Percentiles rank a stretch among this genome's conserved stretches.
phyloP scores from a whole-genome alignment of 64 coral and sea anemone species.

The Montipora efflorescens region DNA sequence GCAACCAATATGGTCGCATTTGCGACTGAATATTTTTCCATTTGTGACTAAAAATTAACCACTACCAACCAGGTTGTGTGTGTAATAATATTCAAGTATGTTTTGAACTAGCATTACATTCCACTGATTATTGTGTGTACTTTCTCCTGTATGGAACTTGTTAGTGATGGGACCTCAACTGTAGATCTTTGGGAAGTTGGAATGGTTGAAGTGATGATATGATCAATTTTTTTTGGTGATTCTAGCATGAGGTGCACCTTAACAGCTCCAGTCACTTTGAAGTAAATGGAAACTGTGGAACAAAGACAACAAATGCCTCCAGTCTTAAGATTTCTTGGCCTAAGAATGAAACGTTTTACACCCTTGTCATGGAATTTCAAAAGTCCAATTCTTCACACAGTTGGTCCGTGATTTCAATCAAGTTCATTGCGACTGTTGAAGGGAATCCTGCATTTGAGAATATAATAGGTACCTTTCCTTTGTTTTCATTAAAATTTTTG shows the following conservation, averaged over 20 bases:
- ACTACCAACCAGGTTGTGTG: too few relatives aligned
- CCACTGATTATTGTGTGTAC: too few relatives aligned
- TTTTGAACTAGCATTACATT: too few relatives aligned
- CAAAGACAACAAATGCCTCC: not conserved
- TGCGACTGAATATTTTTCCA: too few relatives aligned
- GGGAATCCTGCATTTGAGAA: not conserved
- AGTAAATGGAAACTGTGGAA: not conserved
- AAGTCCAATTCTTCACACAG: not conserved
- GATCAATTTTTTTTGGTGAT: not conserved
- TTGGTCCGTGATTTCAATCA: not conserved
- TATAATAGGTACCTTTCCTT: slow-evolving; percentile 8
- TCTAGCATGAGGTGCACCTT: not conserved
- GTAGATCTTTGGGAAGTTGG: too few relatives aligned
- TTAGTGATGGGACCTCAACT: too few relatives aligned
- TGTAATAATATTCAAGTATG: too few relatives aligned
- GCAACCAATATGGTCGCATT: too few relatives aligned
- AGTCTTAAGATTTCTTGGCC: slow-evolving; percentile 3
- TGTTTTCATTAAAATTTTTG: too few relatives aligned
- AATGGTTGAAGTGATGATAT: too few relatives aligned
- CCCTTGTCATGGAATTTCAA: slow-evolving; percentile 8
- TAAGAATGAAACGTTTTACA: not conserved
- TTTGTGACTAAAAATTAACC: too few relatives aligned
- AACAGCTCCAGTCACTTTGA: not conserved
- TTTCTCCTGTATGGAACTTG: too few relatives aligned
- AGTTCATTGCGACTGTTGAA: not conserved